Evolutionary conservation across 2,113 vertebrate species (phyloP), one percentile per base, ranked within the genome.

Genomic region (Oreochromis spilurus): DNA sequence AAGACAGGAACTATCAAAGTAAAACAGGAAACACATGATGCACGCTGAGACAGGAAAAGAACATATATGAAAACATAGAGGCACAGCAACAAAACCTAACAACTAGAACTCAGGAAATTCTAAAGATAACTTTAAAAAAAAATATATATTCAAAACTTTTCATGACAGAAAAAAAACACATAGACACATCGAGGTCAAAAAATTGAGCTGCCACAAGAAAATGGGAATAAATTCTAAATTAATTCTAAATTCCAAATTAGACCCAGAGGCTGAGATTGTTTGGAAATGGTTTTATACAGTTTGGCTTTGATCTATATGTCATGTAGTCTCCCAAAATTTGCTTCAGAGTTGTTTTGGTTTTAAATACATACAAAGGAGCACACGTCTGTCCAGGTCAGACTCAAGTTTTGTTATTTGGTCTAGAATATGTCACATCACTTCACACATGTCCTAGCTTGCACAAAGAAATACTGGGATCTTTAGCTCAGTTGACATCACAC

Each of bases 351-450:
- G 29, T 40, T 4, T 62, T 36, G 9, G 40, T n/a, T 70, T 50
- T 57, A 19, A 21, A 34, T 38, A 72, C 55, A 82, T 79, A 87
- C 82, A 86, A 45, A 70, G 60, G 75, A 53, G 48, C 55, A 21
- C 19, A 83, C 45, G 17, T 81, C 57, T 6, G n/a, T 79, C 81
- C 87, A 87, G 48, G 81, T 94, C 82, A 55, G 57, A 83, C 82
- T 84, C 57, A 85, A 77, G 12, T 82, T 89, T 84, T 90, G 75
- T 90, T 92, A 89, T 93, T 94, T 72, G 81, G 86, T 87, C 70
- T 90, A 82, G 72, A 94, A 89, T 91, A 85, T 77, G 89, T 81
- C 93, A 91, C 85, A 92, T 95, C 67, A 88, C 93, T 95, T 94
- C 88, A 92, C 87, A 93, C 84, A 80, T 77, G 87, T 90, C 89